Conservation (phyloP, 2,888 invertebrate genomes). For the Chaitophorus viminalis region DNA sequence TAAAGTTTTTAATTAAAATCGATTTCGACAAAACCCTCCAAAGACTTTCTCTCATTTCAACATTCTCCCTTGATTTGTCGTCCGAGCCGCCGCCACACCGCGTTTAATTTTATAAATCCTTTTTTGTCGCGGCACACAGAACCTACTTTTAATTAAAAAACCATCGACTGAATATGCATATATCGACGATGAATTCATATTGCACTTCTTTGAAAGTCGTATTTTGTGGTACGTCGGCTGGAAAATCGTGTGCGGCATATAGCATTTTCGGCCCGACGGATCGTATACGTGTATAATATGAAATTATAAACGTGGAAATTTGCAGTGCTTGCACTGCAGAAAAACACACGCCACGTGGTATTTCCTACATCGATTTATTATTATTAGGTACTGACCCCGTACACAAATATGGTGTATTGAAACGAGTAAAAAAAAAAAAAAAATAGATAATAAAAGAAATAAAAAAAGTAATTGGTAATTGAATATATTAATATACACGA, state of each 20-base stretch:
- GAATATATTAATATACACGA: background rate
- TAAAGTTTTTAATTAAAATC: slow-evolving; percentile 54
- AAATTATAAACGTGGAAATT: slow-evolving; percentile 6
- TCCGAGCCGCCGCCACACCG: background rate
- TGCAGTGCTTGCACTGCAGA: background rate
- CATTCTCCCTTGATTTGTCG: slow-evolving; percentile 38
- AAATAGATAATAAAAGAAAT: too few species aligned
- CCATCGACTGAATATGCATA: slow-evolving; percentile 22
- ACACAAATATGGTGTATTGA: too few species aligned
- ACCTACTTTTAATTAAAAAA: slow-evolving; percentile 48
- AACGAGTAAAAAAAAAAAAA: background rate
- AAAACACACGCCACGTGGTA: background rate
- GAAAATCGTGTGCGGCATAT: slow-evolving; percentile 34
- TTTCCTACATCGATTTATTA: background rate
- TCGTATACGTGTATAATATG: background rate
- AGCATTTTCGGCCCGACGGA: background rate
- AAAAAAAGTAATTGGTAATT: background rate
- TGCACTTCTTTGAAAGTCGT: slow-evolving; percentile 7
- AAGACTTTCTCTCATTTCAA: slow-evolving; percentile 8
- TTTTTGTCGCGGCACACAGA: background rate
- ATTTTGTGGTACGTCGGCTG: background rate
- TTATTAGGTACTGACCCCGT: too few species aligned
- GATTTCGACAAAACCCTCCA: slow-evolving; percentile 19
- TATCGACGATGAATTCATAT: slow-evolving; percentile 7
- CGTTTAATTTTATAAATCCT: slow-evolving; percentile 43